Conservation (phyloP, 2,113 vertebrate genomes). For the Hymenochirus boettgeri region DNA sequence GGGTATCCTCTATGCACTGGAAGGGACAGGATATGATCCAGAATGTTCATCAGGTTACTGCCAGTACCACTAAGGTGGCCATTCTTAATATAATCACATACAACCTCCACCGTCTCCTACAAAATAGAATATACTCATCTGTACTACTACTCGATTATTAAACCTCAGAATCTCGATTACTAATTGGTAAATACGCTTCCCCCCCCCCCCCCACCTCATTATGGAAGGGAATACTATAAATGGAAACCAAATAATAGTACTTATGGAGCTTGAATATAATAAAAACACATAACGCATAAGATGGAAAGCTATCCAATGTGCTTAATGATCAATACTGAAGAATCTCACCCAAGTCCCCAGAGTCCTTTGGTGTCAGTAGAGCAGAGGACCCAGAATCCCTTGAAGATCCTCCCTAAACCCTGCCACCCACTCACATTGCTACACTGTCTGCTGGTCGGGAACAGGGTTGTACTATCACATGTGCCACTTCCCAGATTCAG, state of each 20-base stretch:
- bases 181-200: no score
- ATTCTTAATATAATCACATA: slow-evolving; percentile 69
- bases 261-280: no score
- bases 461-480: slow-evolving; percentile 68
- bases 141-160: no score
- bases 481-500: slow-evolving; percentile 79
- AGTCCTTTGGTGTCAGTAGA: slow-evolving; percentile 32
- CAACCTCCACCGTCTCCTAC: slow-evolving; percentile 70
- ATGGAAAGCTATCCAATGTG: background rate
- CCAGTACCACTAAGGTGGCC: slow-evolving; percentile 57
- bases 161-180: no score
- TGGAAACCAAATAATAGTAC: no score
- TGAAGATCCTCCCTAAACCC: slow-evolving; percentile 3
- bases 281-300: background rate
- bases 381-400: slow-evolving; percentile 32
- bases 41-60: slow-evolving; percentile 70
- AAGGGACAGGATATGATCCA: slow-evolving; percentile 81
- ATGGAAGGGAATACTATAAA: no score
- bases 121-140: background rate
- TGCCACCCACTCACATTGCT: slow-evolving; percentile 69
- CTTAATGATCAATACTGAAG: slow-evolving; percentile 16
- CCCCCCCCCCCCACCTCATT: no score
- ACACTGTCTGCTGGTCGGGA: slow-evolving; percentile 79
- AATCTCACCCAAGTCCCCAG: slow-evolving; percentile 33
- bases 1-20: slow-evolving; percentile 78